Percentiles rank a stretch among this genome's conserved stretches.
These are phyloP conservation scores for Volucella zonaria DNA, from an alignment of 2,888 invertebrate genomes.

Conservation along the genomic window DNA sequence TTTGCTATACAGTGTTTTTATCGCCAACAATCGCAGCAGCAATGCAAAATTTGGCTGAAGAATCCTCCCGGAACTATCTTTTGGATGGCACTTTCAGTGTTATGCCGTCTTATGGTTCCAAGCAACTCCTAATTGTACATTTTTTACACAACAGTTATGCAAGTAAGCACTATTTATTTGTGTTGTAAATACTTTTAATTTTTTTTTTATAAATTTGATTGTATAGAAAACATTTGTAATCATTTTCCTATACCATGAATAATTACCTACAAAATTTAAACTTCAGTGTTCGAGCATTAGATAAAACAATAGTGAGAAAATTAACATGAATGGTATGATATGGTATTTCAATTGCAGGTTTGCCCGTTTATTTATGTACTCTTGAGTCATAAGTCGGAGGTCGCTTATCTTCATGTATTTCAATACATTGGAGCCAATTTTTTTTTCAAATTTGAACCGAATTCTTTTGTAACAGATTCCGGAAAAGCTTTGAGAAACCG, in stretches of 20 bases:
- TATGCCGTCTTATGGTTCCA: neutral
- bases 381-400: no score
- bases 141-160: slow-evolving; percentile 1
- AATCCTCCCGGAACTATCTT: slow-evolving; percentile 10
- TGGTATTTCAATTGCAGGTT: neutral
- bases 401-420: slow-evolving; percentile 2
- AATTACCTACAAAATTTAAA: neutral
- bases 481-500: slow-evolving; percentile 17
- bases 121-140: slow-evolving; percentile 11
- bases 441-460: slow-evolving; percentile 7
- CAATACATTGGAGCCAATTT: slow-evolving; percentile 4
- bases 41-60: neutral
- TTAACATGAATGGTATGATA: neutral
- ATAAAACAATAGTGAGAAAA: neutral
- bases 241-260: no score
- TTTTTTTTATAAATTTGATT: no score
- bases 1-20: slow-evolving; percentile 17
- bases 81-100: slow-evolving; percentile 3
- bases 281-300: neutral
- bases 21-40: slow-evolving; percentile 7
- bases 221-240: neutral
- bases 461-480: slow-evolving; percentile 12
- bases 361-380: neutral
- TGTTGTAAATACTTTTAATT: neutral
- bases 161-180: slow-evolving; percentile 6